phyloP scores from a whole-genome alignment of 2,888 invertebrate species.

The Aleiodes alternator region DNA sequence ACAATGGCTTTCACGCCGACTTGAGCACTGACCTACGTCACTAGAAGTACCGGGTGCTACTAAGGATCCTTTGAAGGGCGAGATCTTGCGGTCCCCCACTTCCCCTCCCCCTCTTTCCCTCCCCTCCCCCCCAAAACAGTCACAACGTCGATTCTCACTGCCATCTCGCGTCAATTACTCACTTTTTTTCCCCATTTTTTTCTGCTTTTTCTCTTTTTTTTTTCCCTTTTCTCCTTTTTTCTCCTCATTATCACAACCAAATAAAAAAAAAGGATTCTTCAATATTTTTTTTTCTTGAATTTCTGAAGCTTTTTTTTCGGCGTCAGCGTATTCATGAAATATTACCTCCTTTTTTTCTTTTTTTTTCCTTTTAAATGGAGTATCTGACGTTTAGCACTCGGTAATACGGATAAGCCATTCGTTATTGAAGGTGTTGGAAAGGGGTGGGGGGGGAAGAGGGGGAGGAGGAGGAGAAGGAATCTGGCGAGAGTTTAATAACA shows the following conservation, averaged over 20 bases:
- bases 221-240: neutral
- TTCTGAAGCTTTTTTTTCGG: neutral
- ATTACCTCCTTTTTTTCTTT: neutral
- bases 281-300: neutral
- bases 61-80: conserved; percentile 16
- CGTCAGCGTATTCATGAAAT: neutral
- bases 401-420: conserved; percentile 48
- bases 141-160: conserved; percentile 57
- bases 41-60: conserved; percentile 54
- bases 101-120: too few relatives aligned
- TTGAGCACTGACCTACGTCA: conserved; percentile 66
- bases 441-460: neutral
- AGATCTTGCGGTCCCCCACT: neutral
- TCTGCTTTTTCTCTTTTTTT: neutral
- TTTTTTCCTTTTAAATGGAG: neutral
- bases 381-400: conserved; percentile 27
- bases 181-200: conserved; percentile 19
- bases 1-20: conserved; percentile 33
- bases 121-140: conserved; percentile 28
- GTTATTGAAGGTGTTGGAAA: conserved; percentile 44
- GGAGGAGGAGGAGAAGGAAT: neutral
- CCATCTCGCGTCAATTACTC: conserved; percentile 68
- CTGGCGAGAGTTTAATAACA: conserved; percentile 41
- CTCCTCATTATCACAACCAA: neutral
- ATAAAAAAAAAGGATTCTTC: too few relatives aligned